Evolutionary conservation across 2,888 invertebrate species (phyloP).

Genomic region (Oeneis ivallda): DNA sequence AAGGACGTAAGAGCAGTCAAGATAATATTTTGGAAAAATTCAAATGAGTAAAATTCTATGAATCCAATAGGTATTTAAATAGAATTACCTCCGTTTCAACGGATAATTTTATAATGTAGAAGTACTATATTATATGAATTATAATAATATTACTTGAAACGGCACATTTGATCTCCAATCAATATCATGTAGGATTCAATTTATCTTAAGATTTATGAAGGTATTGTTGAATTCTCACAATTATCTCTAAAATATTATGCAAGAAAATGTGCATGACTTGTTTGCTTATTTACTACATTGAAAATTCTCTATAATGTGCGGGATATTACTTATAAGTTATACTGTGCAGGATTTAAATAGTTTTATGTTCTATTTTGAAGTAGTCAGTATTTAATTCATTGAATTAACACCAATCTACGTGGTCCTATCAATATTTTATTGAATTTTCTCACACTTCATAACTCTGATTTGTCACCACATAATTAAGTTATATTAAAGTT

Average conservation of each 20-base stretch:
- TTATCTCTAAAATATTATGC: constrained; percentile 48
- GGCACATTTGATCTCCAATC: constrained; percentile 69
- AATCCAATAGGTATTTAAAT: too few species aligned
- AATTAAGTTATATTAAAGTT: constrained; percentile 3
- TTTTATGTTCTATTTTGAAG: neutral
- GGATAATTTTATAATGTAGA: neutral
- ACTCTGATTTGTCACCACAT: constrained; percentile 5
- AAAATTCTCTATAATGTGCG: neutral
- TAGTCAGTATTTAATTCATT: neutral
- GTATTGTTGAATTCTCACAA: constrained; percentile 65
- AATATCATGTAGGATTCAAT: constrained; percentile 65
- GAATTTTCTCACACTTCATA: constrained; percentile 4
- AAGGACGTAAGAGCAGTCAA: too few species aligned
- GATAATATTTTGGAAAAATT: too few species aligned
- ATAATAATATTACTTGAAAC: constrained; percentile 39
- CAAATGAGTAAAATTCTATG: too few species aligned
- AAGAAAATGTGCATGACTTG: constrained; percentile 11
- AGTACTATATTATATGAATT: neutral
- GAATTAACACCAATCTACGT: neutral
- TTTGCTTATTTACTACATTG: constrained; percentile 1
- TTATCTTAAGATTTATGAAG: constrained; percentile 68
- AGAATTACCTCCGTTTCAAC: neutral
- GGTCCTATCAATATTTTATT: neutral
- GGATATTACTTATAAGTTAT: neutral
- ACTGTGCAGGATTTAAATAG: too few species aligned